phyloP scores from a whole-genome alignment of 2,797 vertebrate species.

The Poeciliopsis gracilis region DNA sequence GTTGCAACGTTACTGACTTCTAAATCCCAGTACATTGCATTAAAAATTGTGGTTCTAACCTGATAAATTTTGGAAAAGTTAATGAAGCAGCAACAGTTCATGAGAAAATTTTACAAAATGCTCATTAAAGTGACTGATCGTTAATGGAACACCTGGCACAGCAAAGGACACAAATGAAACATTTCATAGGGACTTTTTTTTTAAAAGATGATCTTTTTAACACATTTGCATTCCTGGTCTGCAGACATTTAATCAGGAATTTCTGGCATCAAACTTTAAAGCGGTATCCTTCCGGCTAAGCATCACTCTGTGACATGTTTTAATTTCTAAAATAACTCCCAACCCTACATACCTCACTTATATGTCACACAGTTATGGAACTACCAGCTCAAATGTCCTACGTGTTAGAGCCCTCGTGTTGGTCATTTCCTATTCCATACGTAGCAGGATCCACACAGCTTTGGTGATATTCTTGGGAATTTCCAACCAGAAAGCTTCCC shows the following conservation, averaged over 20 bases:
- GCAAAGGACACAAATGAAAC: not conserved
- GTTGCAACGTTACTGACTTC: not conserved
- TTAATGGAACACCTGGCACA: not conserved
- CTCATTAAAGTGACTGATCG: not conserved
- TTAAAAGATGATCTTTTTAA: not conserved
- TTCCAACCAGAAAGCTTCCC: slow-evolving; percentile 49
- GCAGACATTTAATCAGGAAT: not conserved
- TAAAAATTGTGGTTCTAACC: not conserved
- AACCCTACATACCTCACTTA: slow-evolving; percentile 7
- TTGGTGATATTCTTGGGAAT: slow-evolving; percentile 56
- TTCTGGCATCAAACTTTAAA: not conserved
- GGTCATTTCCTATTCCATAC: slow-evolving; percentile 25
- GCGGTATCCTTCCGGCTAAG: slow-evolving; percentile 5
- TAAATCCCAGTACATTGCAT: not conserved
- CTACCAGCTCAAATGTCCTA: slow-evolving; percentile 26
- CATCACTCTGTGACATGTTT: slow-evolving; percentile 17
- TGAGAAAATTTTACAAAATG: not conserved
- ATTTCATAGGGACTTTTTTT: not conserved
- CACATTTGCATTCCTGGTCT: not conserved
- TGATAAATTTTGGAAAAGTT: not conserved
- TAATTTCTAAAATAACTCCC: slow-evolving; percentile 18
- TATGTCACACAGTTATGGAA: slow-evolving; percentile 19
- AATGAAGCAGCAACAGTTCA: not conserved
- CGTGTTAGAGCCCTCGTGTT: slow-evolving; percentile 3
- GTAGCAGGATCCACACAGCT: slow-evolving; percentile 29